These are phyloP conservation scores for Heliconius hermathena DNA, from an alignment of 1,140 invertebrate species.

Conservation along the genomic window DNA sequence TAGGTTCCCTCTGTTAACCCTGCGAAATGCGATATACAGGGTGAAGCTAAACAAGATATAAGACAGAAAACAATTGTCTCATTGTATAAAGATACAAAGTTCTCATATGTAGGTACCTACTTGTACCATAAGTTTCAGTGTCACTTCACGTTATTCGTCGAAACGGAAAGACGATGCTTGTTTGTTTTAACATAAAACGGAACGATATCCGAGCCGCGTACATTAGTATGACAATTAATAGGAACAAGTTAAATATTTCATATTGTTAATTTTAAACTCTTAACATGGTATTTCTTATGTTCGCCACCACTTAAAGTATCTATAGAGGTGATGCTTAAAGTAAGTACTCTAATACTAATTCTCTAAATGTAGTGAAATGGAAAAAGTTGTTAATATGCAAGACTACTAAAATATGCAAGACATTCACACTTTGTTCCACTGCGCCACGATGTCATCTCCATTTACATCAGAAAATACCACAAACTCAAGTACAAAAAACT, in stretches of 20 bases:
- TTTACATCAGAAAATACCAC: not conserved
- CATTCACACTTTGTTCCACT: too few relatives aligned
- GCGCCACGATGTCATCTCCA: too few relatives aligned
- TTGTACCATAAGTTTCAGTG: not conserved
- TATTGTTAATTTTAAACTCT: not conserved
- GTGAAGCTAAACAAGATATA: not conserved
- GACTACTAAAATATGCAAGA: too few relatives aligned
- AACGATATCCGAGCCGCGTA: not conserved
- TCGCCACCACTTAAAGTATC: not conserved
- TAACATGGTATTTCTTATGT: not conserved
- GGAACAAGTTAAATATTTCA: not conserved
- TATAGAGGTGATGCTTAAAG: too few relatives aligned
- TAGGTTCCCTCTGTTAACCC: not conserved
- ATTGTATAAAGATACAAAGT: not conserved
- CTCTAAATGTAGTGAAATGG: too few relatives aligned
- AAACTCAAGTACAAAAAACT: not conserved
- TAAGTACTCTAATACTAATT: too few relatives aligned
- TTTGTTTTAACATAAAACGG: conserved; percentile 8
- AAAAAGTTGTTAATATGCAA: too few relatives aligned
- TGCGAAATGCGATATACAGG: not conserved
- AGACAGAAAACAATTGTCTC: not conserved
- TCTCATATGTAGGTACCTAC: not conserved
- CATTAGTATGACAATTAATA: not conserved
- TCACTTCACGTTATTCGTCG: not conserved
- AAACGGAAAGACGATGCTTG: conserved; percentile 10